Percentiles rank a stretch among this genome's conserved stretches.
Conservation (phyloP, 30 jellyfish, hydroid and myxozoan genomes). For the Sanderia malayensis region DNA sequence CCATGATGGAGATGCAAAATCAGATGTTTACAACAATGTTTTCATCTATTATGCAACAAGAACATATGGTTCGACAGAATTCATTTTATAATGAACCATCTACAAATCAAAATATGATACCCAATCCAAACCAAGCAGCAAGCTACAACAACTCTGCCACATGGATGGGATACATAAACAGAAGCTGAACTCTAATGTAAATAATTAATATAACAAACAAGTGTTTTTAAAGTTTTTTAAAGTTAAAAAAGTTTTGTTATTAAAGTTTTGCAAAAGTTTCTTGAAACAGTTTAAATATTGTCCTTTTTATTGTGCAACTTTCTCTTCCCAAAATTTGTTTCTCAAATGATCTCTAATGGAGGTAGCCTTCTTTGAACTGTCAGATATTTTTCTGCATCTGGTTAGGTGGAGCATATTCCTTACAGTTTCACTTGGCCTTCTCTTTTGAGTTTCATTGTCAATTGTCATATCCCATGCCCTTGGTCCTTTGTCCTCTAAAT, state of each 20-base stretch:
- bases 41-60: not conserved
- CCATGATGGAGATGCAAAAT: constrained; percentile 3
- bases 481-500: constrained; percentile 1
- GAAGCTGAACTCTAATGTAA: not conserved
- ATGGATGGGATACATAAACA: not conserved
- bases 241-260: too few relatives aligned
- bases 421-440: not conserved
- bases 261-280: not conserved
- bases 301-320: not conserved
- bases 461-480: constrained; percentile 4
- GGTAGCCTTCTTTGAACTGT: not conserved
- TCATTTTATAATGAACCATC: not conserved
- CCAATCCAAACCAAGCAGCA: constrained; percentile 2
- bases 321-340: too few relatives aligned
- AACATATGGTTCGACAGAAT: constrained; percentile 1
- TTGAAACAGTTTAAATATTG: not conserved
- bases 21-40: not conserved
- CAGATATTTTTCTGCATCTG: not conserved
- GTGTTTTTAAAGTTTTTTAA: not conserved
- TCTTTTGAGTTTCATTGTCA: not conserved
- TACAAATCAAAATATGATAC: not conserved
- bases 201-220: too few relatives aligned
- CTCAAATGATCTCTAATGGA: not conserved
- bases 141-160: not conserved
- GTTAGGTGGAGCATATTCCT: constrained; percentile 9